Base-by-base conservation (phyloP, 2,888 invertebrate species). In the Troides helena region DNA sequence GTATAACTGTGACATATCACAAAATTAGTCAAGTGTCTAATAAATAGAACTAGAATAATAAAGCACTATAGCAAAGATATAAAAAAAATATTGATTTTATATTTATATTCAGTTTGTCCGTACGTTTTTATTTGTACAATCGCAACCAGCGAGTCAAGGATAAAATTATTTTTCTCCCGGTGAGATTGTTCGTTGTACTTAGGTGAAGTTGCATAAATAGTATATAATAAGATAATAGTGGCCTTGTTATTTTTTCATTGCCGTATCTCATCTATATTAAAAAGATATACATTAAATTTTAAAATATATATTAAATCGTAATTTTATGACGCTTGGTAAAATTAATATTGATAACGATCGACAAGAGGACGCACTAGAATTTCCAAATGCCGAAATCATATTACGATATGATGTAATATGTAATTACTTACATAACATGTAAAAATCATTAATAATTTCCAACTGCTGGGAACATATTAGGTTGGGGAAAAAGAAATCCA, bases 61-160 rank as follows among this genome's bases (percentile, higher is more conserved):
- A 17, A 12, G 12, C 12, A 50, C 14, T 50, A 17, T 1, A 17
- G 17, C 18, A 50, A 21, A 14, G 5, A 50, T 14, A 17, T 14
- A 50, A 17, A 17, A 17, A 21, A 50, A 50, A 14, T 14, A 50
- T 14, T 14, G 14, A 2, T 50, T 50, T 14, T 50, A 14, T 50
- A 14, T 5, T 14, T 14, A 30, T 17, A 50, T 14, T 1, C 50
- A 50, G 14, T 2, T 50, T 61, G 56, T 56, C 17, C 23, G 50
- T 10, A 18, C 3, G 58, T 58, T 25, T 58, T 25, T 58, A 25
- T 10, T 23, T 58, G 21, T 58, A 17, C 62, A 57, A 57, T 62
- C 56, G 8, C 17, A 67, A 62, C 56, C 43, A 62, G 62, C 57
- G 62, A 67, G 62, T 60, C 62, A 67, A 67, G 62, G 67, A 30